A percentile compares a stretch with the other conserved stretches of the same genome.
phyloP scores from a whole-genome alignment of 2,888 invertebrate genomes.

The Odontomyia ornata region DNA sequence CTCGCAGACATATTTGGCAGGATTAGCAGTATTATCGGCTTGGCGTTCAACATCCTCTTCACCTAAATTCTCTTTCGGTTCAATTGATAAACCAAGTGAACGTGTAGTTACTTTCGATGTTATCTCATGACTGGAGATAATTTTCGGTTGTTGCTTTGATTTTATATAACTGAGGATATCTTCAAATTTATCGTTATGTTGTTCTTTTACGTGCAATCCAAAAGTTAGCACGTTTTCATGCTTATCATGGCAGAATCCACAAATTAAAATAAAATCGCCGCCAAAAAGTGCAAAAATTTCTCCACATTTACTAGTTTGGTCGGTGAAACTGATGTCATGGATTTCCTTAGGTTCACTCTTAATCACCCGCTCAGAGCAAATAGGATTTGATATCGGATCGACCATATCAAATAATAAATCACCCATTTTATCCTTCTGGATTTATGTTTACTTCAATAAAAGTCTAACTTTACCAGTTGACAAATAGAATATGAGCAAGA shows the following conservation, averaged over 20 bases:
- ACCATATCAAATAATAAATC: no score
- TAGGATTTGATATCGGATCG: no score
- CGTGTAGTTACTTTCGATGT: no score
- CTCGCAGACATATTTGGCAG: not conserved
- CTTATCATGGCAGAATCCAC: conserved; percentile 49
- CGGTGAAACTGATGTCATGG: conserved; percentile 42
- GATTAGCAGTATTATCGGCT: not conserved
- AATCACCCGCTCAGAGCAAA: no score
- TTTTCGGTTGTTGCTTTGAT: no score
- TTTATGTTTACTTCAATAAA: no score
- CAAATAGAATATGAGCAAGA: no score
- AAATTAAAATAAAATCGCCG: conserved; percentile 51
- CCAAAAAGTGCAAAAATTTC: conserved; percentile 50
- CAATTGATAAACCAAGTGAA: not conserved
- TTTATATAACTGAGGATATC: not conserved
- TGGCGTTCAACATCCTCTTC: not conserved
- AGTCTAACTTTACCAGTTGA: no score
- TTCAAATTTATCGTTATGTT: not conserved
- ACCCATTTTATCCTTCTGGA: no score
- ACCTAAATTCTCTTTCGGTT: not conserved
- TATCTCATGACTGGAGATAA: no score
- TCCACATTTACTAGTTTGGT: conserved; percentile 47
- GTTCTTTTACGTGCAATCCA: not conserved
- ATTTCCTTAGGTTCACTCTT: conserved; percentile 43
- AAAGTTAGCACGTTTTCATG: not conserved